Base-by-base conservation (phyloP, 2,797 vertebrate genomes). In the Gouania willdenowi region DNA sequence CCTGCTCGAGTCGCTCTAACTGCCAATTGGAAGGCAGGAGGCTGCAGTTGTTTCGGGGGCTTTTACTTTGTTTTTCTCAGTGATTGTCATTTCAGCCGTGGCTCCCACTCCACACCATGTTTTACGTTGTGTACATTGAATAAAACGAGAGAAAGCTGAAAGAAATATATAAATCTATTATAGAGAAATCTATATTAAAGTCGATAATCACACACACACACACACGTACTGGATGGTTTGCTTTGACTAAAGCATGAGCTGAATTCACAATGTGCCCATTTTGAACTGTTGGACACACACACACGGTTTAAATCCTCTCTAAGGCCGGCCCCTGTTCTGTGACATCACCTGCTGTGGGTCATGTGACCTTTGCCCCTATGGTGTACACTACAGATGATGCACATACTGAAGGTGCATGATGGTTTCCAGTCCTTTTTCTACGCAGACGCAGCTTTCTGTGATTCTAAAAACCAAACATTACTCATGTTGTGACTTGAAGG, bases 71-170 rank as follows among this genome's bases (percentile, higher is more conserved):
- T 87, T 91, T 89, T 90, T 90, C 83, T 89, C 91, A 63, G 92
- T 96, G 93, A 96, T 97, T 93, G 92, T 95, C 92, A 95, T 93
- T 93, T 94, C 91, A 93, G 91, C 90, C 94, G 91, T 92, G 92
- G 94, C 90, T 91, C 91, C 61, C 42, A 47, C 67, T 67, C 65
- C 21, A 42, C 50, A 40, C 57, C 66, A 53, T 47, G 67, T 93
- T 93, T 94, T 94, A 92, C 89, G 89, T 95, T 94, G 93, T 95
- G 93, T 93, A 95, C 92, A 93, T 94, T 92, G 90, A 94, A 78
- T 93, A 91, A 80, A 84, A 86, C 68, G 81, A 76, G 85, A 80
- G 80, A 91, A 91, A 92, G 93, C n/a, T 92, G 92, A 91, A 89
- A 81, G 75, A 66, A 81, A 65, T 81, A 74, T 84, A 84, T 84